These are phyloP conservation scores for Porites australiensis DNA, from an alignment of 64 coral and sea anemone species.

Conservation along the genomic window DNA sequence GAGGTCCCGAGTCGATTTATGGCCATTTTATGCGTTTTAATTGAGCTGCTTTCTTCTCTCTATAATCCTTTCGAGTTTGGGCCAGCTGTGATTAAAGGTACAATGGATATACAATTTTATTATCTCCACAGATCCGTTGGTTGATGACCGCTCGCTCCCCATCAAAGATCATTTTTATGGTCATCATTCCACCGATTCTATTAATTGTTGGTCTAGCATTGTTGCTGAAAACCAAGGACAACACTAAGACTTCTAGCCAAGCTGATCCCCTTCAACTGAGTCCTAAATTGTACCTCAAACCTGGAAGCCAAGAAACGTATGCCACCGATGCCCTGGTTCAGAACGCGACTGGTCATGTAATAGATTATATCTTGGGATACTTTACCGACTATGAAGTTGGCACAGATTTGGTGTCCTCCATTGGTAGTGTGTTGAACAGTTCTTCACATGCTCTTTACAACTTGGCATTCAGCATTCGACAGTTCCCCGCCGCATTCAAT, in stretches of 20 bases:
- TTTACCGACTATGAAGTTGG: constrained; percentile 70
- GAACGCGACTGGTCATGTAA: constrained; percentile 62
- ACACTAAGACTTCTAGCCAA: background rate
- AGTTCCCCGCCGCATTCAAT: constrained; percentile 51
- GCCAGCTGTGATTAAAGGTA: no score
- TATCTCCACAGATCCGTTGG: constrained; percentile 76
- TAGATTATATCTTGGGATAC: constrained; percentile 57
- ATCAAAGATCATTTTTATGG: constrained; percentile 76
- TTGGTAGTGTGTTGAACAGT: constrained; percentile 55
- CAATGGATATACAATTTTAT: background rate
- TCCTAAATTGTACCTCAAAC: constrained; percentile 69
- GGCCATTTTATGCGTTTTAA: no score
- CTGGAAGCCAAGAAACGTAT: constrained; percentile 60
- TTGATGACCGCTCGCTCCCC: constrained; percentile 61
- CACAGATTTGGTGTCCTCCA: constrained; percentile 27
- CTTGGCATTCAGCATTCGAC: constrained; percentile 69
- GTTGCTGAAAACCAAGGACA: background rate
- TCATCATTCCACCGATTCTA: constrained; percentile 75
- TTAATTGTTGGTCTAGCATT: constrained; percentile 66
- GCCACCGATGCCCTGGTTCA: constrained; percentile 60
- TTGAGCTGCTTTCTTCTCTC: no score
- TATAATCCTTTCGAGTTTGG: no score
- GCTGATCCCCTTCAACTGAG: constrained; percentile 30
- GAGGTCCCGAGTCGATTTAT: no score
- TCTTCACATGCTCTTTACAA: constrained; percentile 17